A percentile compares a stretch with the other conserved stretches of the same genome.
Conservation (phyloP, 2,888 invertebrate genomes). For the Acanthosoma haemorrhoidale region DNA sequence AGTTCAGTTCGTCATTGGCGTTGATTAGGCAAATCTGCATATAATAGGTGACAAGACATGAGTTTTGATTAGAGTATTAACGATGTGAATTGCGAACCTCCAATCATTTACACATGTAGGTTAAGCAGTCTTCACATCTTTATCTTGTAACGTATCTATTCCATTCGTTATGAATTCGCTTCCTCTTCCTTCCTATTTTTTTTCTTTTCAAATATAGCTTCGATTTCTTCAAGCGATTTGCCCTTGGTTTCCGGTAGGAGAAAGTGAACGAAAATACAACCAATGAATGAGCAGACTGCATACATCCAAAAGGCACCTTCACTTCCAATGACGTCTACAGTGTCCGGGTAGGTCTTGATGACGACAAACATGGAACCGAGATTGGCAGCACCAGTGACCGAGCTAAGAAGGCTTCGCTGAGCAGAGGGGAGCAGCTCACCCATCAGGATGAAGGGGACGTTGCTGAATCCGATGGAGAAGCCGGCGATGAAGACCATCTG, state of each 20-base stretch:
- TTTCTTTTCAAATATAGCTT: constrained; percentile 42
- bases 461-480: constrained; percentile 59
- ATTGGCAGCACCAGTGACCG: constrained; percentile 54
- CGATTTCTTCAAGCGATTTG: constrained; percentile 62
- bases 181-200: not conserved
- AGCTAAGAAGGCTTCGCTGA: constrained; percentile 53
- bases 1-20: too few species aligned
- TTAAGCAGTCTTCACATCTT: too few species aligned
- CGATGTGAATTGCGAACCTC: too few species aligned
- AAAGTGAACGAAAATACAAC: constrained; percentile 53
- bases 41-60: too few species aligned
- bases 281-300: constrained; percentile 50
- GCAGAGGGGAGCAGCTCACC: constrained; percentile 58
- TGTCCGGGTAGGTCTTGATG: constrained; percentile 52
- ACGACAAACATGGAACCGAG: constrained; percentile 54
- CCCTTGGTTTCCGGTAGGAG: constrained; percentile 65
- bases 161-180: too few species aligned
- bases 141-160: too few species aligned
- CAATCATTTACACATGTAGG: too few species aligned
- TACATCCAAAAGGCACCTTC: constrained; percentile 57
- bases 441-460: constrained; percentile 57
- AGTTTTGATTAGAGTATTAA: too few species aligned
- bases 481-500: constrained; percentile 56
- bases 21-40: too few species aligned
- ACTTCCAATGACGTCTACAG: constrained; percentile 48